Evolutionary conservation across 2,888 invertebrate genomes (phyloP), one percentile per base, ranked within the genome.

Genomic region (Hanleya hanleyi): DNA sequence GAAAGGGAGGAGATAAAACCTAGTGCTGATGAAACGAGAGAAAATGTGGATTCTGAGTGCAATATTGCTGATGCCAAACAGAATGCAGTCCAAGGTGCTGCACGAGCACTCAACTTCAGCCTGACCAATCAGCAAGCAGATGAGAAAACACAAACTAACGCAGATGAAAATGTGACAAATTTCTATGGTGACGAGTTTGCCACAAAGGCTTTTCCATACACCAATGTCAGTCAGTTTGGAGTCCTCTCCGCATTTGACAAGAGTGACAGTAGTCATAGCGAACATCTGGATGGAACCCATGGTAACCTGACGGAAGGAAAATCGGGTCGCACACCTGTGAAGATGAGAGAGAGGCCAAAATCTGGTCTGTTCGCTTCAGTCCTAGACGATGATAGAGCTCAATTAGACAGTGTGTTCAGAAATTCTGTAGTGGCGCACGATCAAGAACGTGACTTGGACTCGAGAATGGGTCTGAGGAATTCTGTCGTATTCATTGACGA

Each of bases 201-300:
- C 57, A 90, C 90, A 1, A 79, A 88, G 26, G 89, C 89, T n/a
- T 90, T 90, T 7, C 90, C 90, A 7, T 89, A 97, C 12, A 98
- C 98, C 0, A 91, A 98, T 22, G 97, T 96, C 0, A 97, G 97
- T 26, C 96, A 96, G 86, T 97, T 97, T 97, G 97, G 97, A 88
- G 97, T 82, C n/a, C 78, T 84, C 70, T 87, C 97, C 0, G 97
- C 97, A 89, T 97, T 97, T 89, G 97, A 97, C 86, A 97, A 97
- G 89, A 97, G 97, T 0, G 97, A 97, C 81, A 96, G 71, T 29
- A 80, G 78, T 50, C 80, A 79, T 26, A 76, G 75, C 64, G 82
- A 84, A 26, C 82, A 81, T n/a, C 80, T 79, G 26, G 78, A 77
- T 49, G 77, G 77, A 32, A 79, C 78, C 22, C 84, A 84, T 66